Base-by-base conservation (phyloP, 2,888 invertebrate species). In the Eulithis prunata region DNA sequence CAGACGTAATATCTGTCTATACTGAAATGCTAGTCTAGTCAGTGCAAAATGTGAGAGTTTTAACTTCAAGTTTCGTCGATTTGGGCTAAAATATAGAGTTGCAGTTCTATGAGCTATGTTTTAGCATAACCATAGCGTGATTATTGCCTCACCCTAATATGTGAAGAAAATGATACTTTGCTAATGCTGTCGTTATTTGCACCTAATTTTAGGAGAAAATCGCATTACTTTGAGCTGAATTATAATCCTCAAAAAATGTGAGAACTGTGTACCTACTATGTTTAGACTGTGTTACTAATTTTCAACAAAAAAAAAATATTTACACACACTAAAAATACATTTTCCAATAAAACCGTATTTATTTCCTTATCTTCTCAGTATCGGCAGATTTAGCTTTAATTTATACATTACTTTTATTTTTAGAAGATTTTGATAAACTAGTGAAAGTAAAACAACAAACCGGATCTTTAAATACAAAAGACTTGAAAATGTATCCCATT, bases 91-190 rank as follows among this genome's bases (percentile, higher is more conserved):
- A 21, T 21, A 49, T 14, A 11, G 54, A 66, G 58, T 62, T 66
- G 13, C 66, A 11, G n/a, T 59, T 66, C 66, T 62, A 62, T 46
- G 3, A 4, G 32, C 45, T 14, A 14, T 14, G 41, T 54, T 28
- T 14, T 43, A 4, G 1, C 8, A 7, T 8, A 11, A 21, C 51
- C 41, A 43, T 46, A 52, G 59, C 60, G 59, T 56, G 67, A 60
- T 57, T 54, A 68, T 57, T 61, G 55, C 58, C 49, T 61, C 61
- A 62, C 68, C 64, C 68, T 64, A 32, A 32, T 32, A 55, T 46
- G 62, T 52, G 65, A 63, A 61, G 71, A 69, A 65, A 62, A 43
- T 52, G 64, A 66, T 64, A 66, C 66, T 64, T 69, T 54, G 55
- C 56, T 71, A 69, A 65, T 68, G 57, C 52, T 64, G 47, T 41